A percentile compares a stretch with the other conserved stretches of the same genome.
Evolutionary conservation across 2,113 vertebrate species (phyloP).

Genomic region (Bubalus kerabau): DNA sequence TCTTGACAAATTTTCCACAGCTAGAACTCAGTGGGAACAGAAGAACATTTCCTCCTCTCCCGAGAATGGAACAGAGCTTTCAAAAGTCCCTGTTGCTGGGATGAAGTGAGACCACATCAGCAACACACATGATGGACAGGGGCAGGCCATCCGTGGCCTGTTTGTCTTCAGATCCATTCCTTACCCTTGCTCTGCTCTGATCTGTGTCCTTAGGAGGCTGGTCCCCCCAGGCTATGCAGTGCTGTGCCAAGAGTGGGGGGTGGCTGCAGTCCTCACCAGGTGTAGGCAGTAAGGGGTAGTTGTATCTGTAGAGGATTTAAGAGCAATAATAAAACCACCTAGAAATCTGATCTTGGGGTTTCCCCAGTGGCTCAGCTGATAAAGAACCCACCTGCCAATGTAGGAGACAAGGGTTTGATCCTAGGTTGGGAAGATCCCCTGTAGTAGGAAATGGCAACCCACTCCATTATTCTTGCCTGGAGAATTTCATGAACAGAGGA

Average conservation of each 20-base stretch:
- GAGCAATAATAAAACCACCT: not conserved
- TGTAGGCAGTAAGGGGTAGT: accelerated
- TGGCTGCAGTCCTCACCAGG: not conserved
- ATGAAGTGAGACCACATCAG: not conserved
- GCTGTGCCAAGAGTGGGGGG: not conserved
- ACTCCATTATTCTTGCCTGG: not conserved
- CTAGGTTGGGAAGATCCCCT: not conserved
- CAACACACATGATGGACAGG: not conserved
- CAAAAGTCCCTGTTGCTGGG: not conserved
- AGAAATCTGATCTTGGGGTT: not conserved
- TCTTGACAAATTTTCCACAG: not conserved
- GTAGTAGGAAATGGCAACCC: not conserved
- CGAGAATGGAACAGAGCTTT: not conserved
- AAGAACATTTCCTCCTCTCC: not conserved
- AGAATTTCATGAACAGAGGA: not conserved
- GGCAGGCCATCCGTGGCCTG: accelerated
- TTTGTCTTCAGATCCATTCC: not conserved
- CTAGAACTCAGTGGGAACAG: accelerated
- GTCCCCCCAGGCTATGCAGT: accelerated
- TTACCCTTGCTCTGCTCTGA: not conserved
- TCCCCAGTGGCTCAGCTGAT: not conserved
- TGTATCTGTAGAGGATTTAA: not conserved
- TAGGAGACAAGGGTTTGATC: not conserved
- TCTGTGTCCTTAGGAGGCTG: not conserved
- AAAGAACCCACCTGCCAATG: not conserved